Percentiles rank a stretch among this genome's conserved stretches.
Evolutionary conservation across 2,113 vertebrate genomes (phyloP).

Genomic region (Nicator chloris): DNA sequence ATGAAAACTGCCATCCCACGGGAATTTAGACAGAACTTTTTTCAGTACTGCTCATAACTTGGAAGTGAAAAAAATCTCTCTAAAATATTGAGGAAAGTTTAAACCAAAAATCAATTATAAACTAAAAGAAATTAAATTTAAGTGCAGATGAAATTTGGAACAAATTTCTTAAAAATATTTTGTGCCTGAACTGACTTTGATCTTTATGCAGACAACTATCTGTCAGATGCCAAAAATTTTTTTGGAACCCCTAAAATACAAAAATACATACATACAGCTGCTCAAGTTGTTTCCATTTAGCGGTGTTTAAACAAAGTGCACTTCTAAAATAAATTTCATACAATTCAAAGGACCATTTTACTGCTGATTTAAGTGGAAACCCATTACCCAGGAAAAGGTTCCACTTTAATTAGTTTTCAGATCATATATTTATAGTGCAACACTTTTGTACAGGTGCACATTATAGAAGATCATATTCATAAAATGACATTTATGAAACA

Average conservation of each 20-base stretch:
- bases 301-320: neutral
- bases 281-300: neutral
- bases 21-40: neutral
- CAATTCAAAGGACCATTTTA: neutral
- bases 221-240: neutral
- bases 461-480: neutral
- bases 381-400: neutral
- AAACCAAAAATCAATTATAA: neutral
- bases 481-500: neutral
- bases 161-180: neutral
- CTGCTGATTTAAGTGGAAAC: neutral
- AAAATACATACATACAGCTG: neutral
- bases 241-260: neutral
- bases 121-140: neutral
- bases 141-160: neutral
- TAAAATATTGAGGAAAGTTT: neutral
- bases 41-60: neutral
- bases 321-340: neutral
- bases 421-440: neutral
- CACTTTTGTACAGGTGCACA: neutral
- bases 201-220: neutral
- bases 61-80: neutral
- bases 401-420: neutral
- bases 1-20: neutral
- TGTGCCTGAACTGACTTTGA: neutral